phyloP scores from a whole-genome alignment of 2,888 invertebrate genomes.

The Argynnis bischoffii region DNA sequence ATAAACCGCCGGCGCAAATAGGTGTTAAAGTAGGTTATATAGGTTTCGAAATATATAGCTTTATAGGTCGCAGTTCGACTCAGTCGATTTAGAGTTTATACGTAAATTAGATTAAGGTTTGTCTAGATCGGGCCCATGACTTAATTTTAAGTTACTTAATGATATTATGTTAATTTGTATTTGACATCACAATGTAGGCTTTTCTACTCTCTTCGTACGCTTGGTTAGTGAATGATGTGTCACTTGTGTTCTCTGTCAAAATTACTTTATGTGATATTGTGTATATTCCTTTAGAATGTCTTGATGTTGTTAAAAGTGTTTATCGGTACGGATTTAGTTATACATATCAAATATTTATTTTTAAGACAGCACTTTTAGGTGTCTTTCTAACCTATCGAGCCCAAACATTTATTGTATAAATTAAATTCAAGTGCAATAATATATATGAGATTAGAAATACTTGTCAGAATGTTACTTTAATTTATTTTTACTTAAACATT shows the following conservation, averaged over 20 bases:
- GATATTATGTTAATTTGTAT: slow-evolving; percentile 47
- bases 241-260: slow-evolving; percentile 43
- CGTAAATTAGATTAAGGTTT: slow-evolving; percentile 69
- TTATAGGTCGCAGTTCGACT: slow-evolving; percentile 66
- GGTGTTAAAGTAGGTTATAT: slow-evolving; percentile 54
- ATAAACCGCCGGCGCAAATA: slow-evolving; percentile 42
- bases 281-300: not conserved
- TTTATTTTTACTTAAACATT: not conserved
- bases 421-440: slow-evolving; percentile 8
- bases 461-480: not conserved
- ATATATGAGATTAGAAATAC: not conserved
- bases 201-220: slow-evolving; percentile 53
- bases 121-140: slow-evolving; percentile 80
- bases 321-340: not conserved
- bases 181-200: slow-evolving; percentile 43
- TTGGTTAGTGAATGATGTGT: slow-evolving; percentile 31
- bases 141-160: slow-evolving; percentile 73
- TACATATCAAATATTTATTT: slow-evolving; percentile 3
- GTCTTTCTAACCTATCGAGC: too few species aligned
- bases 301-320: not conserved
- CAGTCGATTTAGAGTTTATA: slow-evolving; percentile 66
- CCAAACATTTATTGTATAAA: not conserved
- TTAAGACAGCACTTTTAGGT: not conserved
- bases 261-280: slow-evolving; percentile 37
- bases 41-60: slow-evolving; percentile 75